Evolutionary conservation across 2,888 invertebrate species (phyloP), one percentile per base, ranked within the genome.

Genomic region (Erannis defoliaria): DNA sequence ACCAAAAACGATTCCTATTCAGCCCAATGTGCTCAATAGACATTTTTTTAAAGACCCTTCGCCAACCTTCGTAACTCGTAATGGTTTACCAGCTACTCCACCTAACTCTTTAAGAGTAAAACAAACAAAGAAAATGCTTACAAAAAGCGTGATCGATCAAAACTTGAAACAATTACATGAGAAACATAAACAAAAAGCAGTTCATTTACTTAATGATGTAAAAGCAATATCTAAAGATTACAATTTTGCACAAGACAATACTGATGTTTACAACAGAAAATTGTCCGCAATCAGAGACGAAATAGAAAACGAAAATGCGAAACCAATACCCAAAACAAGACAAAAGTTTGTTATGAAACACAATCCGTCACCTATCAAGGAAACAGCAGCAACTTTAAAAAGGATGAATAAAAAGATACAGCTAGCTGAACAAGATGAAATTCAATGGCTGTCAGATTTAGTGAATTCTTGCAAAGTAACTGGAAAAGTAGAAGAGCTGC

Each of bases 331-430:
- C 0, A 84, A 80, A 66, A 62, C 73, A 19, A 79, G 68, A 55
- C 71, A 64, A 64, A 78, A 72, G 57, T 54, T 66, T 55, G 56
- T 64, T 19, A 5, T 62, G 9, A 82, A 73, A 69, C 60, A 66
- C 33, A 42, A 66, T 16, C 51, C 69, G 9, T 75, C 76, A 14
- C 67, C 78, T n/a, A 73, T 91, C 0, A 94, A 93, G 84, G 87
- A 90, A 62, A 95, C 89, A 2, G 77, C 87, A 12, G 85, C 94
- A 0, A 89, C 93, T 6, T 70, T 94, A 0, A 90, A 94, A 78
- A 84, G 94, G 70, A 85, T 94, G 55, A 93, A 93, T 55, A 93
- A 93, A 69, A 81, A 84, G 64, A 86, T 94, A 37, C 85, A 92
- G 63, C 56, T 74, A 45, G 72, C 67, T 4, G 82, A 83, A 72